Percentiles rank a stretch among this genome's conserved stretches.
phyloP scores from a whole-genome alignment of 2,113 vertebrate species.

The Amblyornis subalaris region DNA sequence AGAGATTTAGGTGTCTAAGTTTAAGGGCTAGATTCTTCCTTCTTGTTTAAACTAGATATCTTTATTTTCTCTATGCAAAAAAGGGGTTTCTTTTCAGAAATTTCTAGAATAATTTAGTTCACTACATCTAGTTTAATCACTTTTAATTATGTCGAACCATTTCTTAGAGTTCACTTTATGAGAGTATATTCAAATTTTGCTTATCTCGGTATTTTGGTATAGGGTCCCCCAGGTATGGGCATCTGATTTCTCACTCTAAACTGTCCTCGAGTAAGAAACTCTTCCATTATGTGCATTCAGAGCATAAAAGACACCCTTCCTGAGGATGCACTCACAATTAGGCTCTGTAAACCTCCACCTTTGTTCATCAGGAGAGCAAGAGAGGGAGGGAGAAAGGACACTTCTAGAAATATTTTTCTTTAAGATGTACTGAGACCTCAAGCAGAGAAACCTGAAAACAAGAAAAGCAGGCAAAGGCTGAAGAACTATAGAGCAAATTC shows the following conservation, averaged over 20 bases:
- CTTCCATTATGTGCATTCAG: not conserved
- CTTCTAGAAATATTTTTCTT: not conserved
- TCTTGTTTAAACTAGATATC: not conserved
- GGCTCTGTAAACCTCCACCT: not conserved
- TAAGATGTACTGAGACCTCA: not conserved
- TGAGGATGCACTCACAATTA: not conserved
- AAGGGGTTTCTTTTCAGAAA: not conserved
- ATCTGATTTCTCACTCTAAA: not conserved
- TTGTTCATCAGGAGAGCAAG: not conserved
- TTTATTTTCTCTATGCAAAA: not conserved
- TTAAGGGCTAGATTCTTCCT: not conserved
- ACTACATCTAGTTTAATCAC: not conserved
- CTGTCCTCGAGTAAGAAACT: not conserved
- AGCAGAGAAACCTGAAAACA: not conserved
- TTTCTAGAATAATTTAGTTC: not conserved
- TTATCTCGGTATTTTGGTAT: not conserved
- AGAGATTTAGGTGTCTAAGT: not conserved
- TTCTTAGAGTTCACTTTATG: not conserved
- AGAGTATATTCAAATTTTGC: not conserved
- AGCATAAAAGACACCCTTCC: not conserved
- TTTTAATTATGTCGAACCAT: not conserved
- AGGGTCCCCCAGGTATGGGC: not conserved
- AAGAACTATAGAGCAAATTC: not conserved
- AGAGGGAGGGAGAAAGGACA: not conserved
- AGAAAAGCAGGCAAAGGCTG: not conserved